These are phyloP conservation scores for Myopa testacea DNA, from an alignment of 2,888 invertebrate genomes.

Conservation along the genomic window DNA sequence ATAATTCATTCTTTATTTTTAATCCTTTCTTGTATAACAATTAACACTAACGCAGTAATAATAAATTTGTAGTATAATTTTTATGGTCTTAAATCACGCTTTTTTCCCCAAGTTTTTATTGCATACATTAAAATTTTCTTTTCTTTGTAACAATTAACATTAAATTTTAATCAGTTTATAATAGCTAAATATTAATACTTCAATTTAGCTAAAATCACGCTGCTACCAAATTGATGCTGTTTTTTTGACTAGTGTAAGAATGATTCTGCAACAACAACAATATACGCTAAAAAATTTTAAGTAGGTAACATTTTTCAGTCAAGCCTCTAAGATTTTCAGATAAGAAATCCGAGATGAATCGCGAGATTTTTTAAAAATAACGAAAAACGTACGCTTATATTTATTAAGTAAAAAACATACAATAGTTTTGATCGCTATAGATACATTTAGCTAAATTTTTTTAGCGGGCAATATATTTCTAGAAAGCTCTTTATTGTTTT, in stretches of 20 bases:
- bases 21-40: background rate
- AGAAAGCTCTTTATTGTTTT: too few species aligned
- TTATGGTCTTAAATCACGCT: background rate
- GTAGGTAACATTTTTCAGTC: background rate
- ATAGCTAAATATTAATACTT: background rate
- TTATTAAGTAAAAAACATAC: background rate
- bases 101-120: background rate
- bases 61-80: background rate
- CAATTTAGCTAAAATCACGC: slow-evolving; percentile 12
- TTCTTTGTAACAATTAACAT: background rate
- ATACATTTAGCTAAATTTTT: too few species aligned
- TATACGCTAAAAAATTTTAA: slow-evolving; percentile 7
- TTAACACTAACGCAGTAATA: slow-evolving; percentile 8
- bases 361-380: background rate
- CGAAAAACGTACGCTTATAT: background rate
- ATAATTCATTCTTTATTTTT: too few species aligned
- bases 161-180: background rate
- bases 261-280: background rate
- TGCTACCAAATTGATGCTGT: background rate
- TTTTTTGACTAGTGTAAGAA: background rate
- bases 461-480: too few species aligned
- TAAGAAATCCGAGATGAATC: background rate
- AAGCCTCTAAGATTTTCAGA: background rate
- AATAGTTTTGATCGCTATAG: too few species aligned
- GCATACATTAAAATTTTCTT: background rate